Percentiles rank a stretch among this genome's conserved stretches.
These are phyloP conservation scores for Limanda limanda DNA, from an alignment of 2,113 vertebrate genomes.

Conservation along the genomic window DNA sequence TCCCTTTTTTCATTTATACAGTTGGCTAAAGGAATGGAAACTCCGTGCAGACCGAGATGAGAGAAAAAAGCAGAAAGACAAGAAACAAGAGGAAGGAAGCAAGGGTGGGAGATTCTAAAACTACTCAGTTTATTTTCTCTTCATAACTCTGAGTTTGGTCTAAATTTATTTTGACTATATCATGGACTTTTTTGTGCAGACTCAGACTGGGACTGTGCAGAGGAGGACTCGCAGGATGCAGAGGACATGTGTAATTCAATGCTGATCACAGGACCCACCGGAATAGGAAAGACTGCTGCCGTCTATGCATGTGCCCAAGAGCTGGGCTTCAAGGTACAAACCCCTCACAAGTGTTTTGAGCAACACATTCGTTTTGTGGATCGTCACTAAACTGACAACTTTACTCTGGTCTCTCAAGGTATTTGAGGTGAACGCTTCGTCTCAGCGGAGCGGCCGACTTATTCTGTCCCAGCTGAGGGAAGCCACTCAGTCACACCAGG, in stretches of 20 bases:
- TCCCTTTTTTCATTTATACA: slow-evolving; percentile 51
- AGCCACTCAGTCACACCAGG: slow-evolving; percentile 98
- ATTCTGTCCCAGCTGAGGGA: slow-evolving; percentile 96
- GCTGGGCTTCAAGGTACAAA: slow-evolving; percentile 94
- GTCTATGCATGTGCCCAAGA: slow-evolving; percentile 98
- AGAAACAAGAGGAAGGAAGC: slow-evolving; percentile 82
- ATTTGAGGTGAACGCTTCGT: slow-evolving; percentile 98
- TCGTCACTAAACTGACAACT: not conserved
- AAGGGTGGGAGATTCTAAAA: slow-evolving; percentile 64
- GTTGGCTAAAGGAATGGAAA: slow-evolving; percentile 98
- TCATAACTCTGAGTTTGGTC: not conserved
- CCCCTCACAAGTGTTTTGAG: not conserved
- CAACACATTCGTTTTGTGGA: not conserved
- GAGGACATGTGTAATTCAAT: slow-evolving; percentile 91
- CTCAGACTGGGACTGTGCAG: slow-evolving; percentile 82
- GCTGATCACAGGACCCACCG: slow-evolving; percentile 92
- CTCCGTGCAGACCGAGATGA: slow-evolving; percentile 91
- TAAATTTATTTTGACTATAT: not conserved
- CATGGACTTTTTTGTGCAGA: slow-evolving; percentile 55
- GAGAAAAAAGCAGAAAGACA: slow-evolving; percentile 87
- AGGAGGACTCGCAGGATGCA: slow-evolving; percentile 78
- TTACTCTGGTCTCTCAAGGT: slow-evolving; percentile 79
- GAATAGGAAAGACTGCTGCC: slow-evolving; percentile 95
- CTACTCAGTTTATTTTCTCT: not conserved
- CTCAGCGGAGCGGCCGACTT: slow-evolving; percentile 94